Evolutionary conservation across 1,140 invertebrate species (phyloP), one percentile per base, ranked within the genome.

Genomic region (Formica exsecta): DNA sequence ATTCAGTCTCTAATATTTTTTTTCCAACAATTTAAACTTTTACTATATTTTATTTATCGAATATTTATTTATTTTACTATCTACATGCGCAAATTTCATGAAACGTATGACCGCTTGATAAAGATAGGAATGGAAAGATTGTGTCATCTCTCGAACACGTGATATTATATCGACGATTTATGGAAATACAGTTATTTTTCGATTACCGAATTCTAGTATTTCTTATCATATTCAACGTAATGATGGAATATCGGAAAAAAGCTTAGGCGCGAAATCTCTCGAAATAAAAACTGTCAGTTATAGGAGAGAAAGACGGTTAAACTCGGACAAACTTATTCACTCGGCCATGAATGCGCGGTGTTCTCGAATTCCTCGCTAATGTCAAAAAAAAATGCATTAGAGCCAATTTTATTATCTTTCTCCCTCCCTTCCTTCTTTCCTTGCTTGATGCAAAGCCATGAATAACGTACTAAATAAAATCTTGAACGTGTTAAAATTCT

Each of bases 361-460:
- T 87, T 90, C 86, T 90, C 86, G 75, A 90, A 90, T 90, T 87
- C 88, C 71, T 90, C 22, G 80, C 62, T 76, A 89, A 87, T 83
- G 75, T 65, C 68, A 61, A 54, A 74, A 59, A 71, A 54, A 57
- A 87, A 70, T 64, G 48, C 74, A 86, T 83, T 70, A 70, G 85
- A 70, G 54, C 44, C 51, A 71, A 48, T 51, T 64, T 86, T 86
- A 86, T 86, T 76, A n/a, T 76, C 22, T 22, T 85, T 51, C 13
- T 51, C 16, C 3, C 13, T 48, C 2, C 44, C 13, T 48, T 11
- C 3, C 13, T 48, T 16, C 3, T 3, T 9, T 51, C 5, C 48
- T 51, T 51, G 0, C 3, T 6, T 51, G 41, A 38, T 29, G 51
- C 48, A 19, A 36, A 25, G 36, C 66, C 79, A 48, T 57, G 66